A percentile compares a stretch with the other conserved stretches of the same genome.
phyloP scores from a whole-genome alignment of 2,888 invertebrate genomes.

The Aquatica leii region DNA sequence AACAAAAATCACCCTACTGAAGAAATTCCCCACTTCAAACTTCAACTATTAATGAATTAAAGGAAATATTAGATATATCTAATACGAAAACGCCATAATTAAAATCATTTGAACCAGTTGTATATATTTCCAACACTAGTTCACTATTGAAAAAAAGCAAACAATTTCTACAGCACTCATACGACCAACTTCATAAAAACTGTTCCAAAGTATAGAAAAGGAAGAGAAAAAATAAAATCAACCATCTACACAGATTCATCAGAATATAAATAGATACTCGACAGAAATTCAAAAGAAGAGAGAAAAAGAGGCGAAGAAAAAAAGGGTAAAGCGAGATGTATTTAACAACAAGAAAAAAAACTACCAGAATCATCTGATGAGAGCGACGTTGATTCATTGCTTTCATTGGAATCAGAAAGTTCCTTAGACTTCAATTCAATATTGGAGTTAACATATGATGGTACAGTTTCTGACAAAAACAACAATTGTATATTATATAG shows the following conservation, averaged over 20 bases:
- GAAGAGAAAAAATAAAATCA: not conserved
- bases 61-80: not conserved
- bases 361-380: not conserved
- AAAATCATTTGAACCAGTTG: slow-evolving; percentile 1
- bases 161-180: not conserved
- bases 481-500: not conserved
- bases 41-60: not conserved
- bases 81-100: not conserved
- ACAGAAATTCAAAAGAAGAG: not conserved
- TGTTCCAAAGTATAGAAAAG: not conserved
- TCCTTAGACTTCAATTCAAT: not conserved
- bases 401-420: not conserved
- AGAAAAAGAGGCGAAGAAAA: not conserved
- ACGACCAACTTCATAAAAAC: not conserved
- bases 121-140: not conserved
- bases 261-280: not conserved
- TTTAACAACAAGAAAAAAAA: slow-evolving; percentile 5
- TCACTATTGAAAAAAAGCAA: slow-evolving; percentile 3
- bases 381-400: slow-evolving; percentile 1
- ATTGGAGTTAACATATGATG: not conserved
- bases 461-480: not conserved
- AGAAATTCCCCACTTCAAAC: not conserved
- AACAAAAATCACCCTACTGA: slow-evolving; percentile 3
- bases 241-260: not conserved
- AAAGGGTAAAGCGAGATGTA: not conserved